Evolutionary conservation across 2,888 invertebrate genomes (phyloP), one percentile per base, ranked within the genome.

Genomic region (Germaria angustata): DNA sequence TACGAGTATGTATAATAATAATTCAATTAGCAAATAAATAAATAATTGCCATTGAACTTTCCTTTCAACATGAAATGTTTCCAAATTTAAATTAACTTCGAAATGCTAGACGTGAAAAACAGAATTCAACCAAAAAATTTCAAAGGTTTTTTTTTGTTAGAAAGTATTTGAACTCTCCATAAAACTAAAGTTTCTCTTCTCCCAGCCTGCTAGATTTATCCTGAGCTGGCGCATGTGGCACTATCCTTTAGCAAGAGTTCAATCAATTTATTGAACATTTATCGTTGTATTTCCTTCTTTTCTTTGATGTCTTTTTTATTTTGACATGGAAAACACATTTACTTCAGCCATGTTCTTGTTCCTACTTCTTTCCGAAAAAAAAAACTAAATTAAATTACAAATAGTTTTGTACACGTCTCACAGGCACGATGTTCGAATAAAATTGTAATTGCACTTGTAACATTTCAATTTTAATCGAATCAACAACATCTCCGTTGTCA

Each of bases 391-490:
- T 28, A n/a, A 41, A 61, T 1, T 15, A 4, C 7, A 34, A 39
- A 53, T 24, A 11, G 15, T 53, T 73, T 73, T 7, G 13, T 22
- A 51, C 55, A 68, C 57, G 66, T 68, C 51, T 49, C 11, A 22
- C 59, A 53, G 61, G 36, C 69, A 75, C 28, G 55, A 55, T 36
- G 28, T 75, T 75, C 24, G 22, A 28, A 55, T 75, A 66, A 75
- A 75, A 36, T 69, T 69, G 34, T 77, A 73, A 80, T 66, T 73
- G 59, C 59, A 55, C 22, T 65, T 79, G 57, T 66, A 63, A 69
- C 63, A 55, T 81, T 73, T 78, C 3, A 59, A 71, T 71, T 65
- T 71, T 82, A 82, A 82, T 79, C 66, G 69, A 76, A 79, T 76
- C 75, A 76, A 59, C 71, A 59, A 41, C 57, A 59, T 75, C 66